These are phyloP conservation scores for Aurelia coerulea DNA, from an alignment of 30 jellyfish, hydroid and myxozoan genomes.

Conservation along the genomic window DNA sequence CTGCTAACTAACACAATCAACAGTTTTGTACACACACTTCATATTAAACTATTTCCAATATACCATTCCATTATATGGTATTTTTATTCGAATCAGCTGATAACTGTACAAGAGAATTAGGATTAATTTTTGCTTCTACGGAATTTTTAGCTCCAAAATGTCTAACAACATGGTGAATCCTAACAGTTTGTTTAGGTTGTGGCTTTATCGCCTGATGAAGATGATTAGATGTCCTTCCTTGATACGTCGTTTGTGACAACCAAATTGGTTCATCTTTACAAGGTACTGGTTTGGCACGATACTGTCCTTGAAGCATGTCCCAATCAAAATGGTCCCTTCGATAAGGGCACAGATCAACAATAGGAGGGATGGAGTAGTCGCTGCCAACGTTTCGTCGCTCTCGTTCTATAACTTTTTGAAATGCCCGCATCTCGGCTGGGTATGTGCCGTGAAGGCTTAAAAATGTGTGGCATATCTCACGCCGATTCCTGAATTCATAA, in stretches of 20 bases:
- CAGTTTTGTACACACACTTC: too few relatives aligned
- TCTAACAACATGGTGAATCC: conserved; percentile 14
- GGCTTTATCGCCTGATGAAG: neutral
- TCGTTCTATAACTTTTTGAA: conserved; percentile 34
- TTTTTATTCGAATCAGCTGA: too few relatives aligned
- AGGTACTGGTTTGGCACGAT: conserved; percentile 71
- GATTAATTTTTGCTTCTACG: neutral
- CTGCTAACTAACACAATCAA: too few relatives aligned
- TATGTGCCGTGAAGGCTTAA: conserved; percentile 82
- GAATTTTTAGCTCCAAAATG: neutral
- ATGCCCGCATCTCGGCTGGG: conserved; percentile 73
- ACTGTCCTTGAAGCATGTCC: conserved; percentile 50
- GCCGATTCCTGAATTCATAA: conserved; percentile 46
- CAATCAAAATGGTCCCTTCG: conserved; percentile 69
- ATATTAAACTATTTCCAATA: too few relatives aligned
- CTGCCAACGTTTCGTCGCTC: conserved; percentile 53
- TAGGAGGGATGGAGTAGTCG: conserved; percentile 63
- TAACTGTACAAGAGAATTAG: neutral
- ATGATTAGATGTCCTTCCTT: conserved; percentile 43
- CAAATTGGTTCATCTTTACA: conserved; percentile 80
- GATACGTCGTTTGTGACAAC: conserved; percentile 45
- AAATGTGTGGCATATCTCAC: conserved; percentile 84
- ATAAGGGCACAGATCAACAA: conserved; percentile 73
- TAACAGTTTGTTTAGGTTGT: conserved; percentile 22
- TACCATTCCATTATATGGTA: too few relatives aligned